A percentile compares a stretch with the other conserved stretches of the same genome.
Evolutionary conservation across 2,113 vertebrate species (phyloP).

Genomic region (Mystacornis crossleyi): DNA sequence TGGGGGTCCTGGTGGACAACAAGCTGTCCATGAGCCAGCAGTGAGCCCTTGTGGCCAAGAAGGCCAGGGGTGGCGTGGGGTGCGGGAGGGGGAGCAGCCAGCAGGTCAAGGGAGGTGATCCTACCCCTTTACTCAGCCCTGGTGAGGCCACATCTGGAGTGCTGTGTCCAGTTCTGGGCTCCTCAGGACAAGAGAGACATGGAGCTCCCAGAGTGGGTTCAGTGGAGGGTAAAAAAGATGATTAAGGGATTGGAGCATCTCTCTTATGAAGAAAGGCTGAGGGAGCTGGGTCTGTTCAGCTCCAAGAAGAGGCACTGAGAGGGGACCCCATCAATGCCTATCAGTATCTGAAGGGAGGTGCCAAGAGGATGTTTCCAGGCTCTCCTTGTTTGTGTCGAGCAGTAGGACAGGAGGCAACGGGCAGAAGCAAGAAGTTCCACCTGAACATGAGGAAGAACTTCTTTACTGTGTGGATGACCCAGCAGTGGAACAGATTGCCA

Average conservation of each 20-base stretch:
- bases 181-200: not conserved
- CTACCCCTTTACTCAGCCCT: not conserved
- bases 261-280: not conserved
- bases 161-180: not conserved
- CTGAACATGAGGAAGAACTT: not conserved
- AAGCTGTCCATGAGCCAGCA: not conserved
- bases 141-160: fast-evolving
- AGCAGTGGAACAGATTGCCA: not conserved
- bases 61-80: not conserved
- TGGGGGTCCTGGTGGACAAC: not conserved
- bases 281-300: not conserved
- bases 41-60: not conserved
- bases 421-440: not conserved
- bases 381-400: fast-evolving
- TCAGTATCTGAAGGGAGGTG: not conserved
- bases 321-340: too few species aligned
- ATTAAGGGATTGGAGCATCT: not conserved
- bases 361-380: not conserved
- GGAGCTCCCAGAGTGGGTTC: not conserved
- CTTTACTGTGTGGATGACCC: not conserved
- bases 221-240: not conserved
- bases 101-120: not conserved
- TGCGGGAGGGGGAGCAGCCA: not conserved
- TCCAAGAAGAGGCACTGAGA: not conserved
- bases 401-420: fast-evolving